phyloP scores from a whole-genome alignment of 2,797 vertebrate species.

The Agapornis canus region DNA sequence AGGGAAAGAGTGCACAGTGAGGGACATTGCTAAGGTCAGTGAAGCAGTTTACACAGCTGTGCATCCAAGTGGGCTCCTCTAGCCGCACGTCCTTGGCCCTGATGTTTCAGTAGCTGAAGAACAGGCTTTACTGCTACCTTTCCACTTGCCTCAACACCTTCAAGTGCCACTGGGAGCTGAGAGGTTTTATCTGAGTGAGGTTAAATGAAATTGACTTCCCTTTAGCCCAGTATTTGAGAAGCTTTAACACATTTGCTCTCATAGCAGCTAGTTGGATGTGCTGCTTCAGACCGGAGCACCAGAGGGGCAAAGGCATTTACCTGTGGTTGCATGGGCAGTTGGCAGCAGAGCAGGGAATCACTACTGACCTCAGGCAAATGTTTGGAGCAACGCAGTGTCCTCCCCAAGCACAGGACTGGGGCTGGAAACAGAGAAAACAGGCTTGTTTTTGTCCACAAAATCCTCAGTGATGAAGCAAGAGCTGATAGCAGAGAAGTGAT shows the following conservation, averaged over 20 bases:
- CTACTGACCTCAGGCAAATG: background rate
- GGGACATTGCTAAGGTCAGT: background rate
- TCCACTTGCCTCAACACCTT: background rate
- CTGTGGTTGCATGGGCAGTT: background rate
- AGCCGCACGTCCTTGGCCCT: background rate
- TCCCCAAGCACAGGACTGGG: background rate
- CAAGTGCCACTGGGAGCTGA: background rate
- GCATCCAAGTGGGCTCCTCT: background rate
- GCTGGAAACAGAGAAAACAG: background rate
- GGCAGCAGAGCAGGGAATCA: background rate
- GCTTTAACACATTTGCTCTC: background rate
- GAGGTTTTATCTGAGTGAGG: background rate
- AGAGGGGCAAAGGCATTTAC: background rate
- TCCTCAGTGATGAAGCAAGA: background rate
- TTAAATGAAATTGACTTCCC: background rate
- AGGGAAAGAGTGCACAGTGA: background rate
- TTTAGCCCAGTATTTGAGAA: background rate
- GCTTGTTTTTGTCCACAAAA: background rate
- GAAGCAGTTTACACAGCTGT: background rate
- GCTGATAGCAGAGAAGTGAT: rapidly evolving
- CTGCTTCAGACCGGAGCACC: background rate
- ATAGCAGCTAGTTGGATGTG: rapidly evolving
- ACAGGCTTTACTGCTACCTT: background rate
- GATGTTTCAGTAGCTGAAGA: background rate
- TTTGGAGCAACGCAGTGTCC: background rate